A percentile compares a stretch with the other conserved stretches of the same genome.
Conservation (phyloP, 2,797 vertebrate species). For the Chelonia mydas region DNA sequence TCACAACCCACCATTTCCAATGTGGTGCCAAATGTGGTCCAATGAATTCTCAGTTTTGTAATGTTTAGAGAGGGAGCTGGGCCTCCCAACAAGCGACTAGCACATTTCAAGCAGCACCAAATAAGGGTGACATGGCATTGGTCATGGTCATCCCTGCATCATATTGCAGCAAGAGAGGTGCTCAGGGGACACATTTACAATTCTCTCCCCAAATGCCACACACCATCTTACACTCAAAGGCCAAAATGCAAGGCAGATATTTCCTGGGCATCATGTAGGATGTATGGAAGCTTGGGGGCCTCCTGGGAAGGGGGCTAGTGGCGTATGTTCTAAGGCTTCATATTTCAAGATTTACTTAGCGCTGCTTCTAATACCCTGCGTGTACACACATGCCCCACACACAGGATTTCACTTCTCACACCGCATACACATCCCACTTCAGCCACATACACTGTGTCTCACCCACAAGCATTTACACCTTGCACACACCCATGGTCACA, state of each 20-base stretch:
- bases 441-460: neutral
- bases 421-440: neutral
- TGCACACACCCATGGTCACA: neutral
- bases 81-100: neutral
- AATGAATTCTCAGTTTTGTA: neutral
- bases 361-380: neutral
- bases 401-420: neutral
- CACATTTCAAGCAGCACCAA: neutral
- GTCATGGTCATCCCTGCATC: neutral
- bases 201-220: neutral
- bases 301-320: too few species aligned
- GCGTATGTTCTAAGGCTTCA: neutral
- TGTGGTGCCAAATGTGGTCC: neutral
- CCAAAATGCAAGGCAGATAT: neutral
- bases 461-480: neutral
- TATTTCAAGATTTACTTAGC: neutral
- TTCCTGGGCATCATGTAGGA: neutral
- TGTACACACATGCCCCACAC: neutral
- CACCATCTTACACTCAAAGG: neutral
- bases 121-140: neutral
- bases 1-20: neutral
- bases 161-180: neutral
- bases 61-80: too few species aligned
- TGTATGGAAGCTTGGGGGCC: neutral
- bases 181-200: neutral